Base-by-base conservation (phyloP, 2,888 invertebrate species). In the Drosophila affinis region DNA sequence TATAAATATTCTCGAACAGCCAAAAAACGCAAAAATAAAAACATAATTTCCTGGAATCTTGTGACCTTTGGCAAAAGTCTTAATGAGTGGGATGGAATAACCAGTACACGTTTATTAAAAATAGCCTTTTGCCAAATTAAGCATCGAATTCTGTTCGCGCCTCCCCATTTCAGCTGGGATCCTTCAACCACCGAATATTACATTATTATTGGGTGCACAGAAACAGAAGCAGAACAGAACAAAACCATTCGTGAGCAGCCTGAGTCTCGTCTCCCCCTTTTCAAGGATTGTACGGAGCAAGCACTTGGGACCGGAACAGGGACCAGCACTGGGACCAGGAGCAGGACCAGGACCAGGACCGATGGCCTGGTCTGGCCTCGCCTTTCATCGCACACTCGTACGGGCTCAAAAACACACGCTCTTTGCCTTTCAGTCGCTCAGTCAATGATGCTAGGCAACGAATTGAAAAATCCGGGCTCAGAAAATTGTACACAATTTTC, bases 401-500 rank as follows among this genome's bases (percentile, higher is more conserved):
- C 57, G 54, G 46, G 58, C 48, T 76, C 9, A 52, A 46, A 62
- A 39, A 62, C 24, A 62, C 52, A 71, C 51, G 69, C 29, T 71
- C 32, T 71, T 72, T 71, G 72, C 48, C 63, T 71, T 63, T 72
- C 57, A 75, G 78, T 59, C 75, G 79, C 79, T 82, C 79, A 79
- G 87, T 84, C 87, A 83, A 84, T 85, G 80, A 82, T 85, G 85
- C 84, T 83, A 85, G 79, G 88, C 85, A 85, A 87, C 88, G 85
- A 83, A 87, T 87, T 85, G 83, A 83, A 87, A 85, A 87, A 85
- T 87, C 81, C 79, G 69, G 76, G 78, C 86, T 81, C 71, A 72
- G 58, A 81, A 89, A 89, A 89, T 89, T 89, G 87, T 88, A 79
- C 85, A 89, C 88, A 86, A 90, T 89, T 89, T 89, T 89, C 87